Evolutionary conservation across 2,113 vertebrate genomes (phyloP).

Genomic region (Cyphomyrus discorhynchus): DNA sequence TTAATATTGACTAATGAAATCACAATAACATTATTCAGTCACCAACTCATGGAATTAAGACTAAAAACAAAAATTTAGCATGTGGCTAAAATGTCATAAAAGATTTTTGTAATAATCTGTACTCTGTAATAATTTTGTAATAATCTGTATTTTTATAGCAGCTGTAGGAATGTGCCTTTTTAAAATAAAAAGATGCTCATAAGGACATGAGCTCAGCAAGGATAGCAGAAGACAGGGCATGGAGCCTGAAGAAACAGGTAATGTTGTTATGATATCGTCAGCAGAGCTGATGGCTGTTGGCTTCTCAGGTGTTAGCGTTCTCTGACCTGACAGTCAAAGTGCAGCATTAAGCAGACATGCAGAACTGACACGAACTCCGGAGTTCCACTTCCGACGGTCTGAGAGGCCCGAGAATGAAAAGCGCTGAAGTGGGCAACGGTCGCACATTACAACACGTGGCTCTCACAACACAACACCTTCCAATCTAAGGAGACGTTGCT

Average conservation of each 20-base stretch:
- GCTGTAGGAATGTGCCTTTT: background rate
- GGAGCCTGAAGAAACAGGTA: background rate
- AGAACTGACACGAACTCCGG: background rate
- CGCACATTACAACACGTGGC: background rate
- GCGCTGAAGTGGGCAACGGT: background rate
- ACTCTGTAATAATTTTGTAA: background rate
- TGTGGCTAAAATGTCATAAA: background rate
- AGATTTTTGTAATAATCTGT: background rate
- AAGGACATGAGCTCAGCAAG: background rate
- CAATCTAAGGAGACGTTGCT: background rate
- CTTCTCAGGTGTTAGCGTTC: background rate
- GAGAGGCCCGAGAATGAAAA: background rate
- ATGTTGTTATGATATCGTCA: background rate
- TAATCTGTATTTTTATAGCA: background rate
- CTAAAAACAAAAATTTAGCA: background rate
- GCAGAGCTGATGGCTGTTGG: background rate
- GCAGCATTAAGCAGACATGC: background rate
- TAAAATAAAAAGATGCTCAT: background rate
- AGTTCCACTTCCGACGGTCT: background rate
- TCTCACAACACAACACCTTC: background rate
- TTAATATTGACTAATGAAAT: background rate
- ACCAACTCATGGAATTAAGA: background rate
- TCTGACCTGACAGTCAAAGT: background rate
- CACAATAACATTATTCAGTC: background rate
- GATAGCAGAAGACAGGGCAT: background rate